Base-by-base conservation (phyloP, 2,113 vertebrate species). In the Fukomys damarensis region DNA sequence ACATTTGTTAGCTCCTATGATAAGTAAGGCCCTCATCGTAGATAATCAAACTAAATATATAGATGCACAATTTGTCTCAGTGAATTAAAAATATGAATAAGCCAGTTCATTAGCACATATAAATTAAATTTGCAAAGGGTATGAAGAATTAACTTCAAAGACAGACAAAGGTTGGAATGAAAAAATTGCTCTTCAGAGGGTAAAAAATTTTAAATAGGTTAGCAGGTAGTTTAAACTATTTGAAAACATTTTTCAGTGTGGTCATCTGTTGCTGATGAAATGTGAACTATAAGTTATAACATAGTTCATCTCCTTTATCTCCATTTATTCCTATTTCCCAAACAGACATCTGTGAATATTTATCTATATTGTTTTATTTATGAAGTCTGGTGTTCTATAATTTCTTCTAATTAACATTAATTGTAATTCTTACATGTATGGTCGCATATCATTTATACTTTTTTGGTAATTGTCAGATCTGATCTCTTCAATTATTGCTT, bases 321-420 rank as follows among this genome's bases (percentile, higher is more conserved):
- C 20, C n/a, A 30, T 9, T 8, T 0, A 1, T 13, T 4, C 28
- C 59, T 26, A 12, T 22, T 2, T 49, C 8, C 38, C 7, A 8
- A 17, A 4, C 5, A 12, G 28, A 63, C 1, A 30, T 41, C 19
- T 46, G 19, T 74, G 38, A 43, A 74, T 13, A 74, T n/a, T 28
- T 11, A 24, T 46, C 17, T 30, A 56, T 20, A 35, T 54, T 43
- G 20, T 77, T 76, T 61, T 72, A 16, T 61, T 63, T 77, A n/a
- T 72, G 17, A 66, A 56, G 0, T 86, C 11, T 80, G n/a, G n/a
- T n/a, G 14, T 76, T 93, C 11, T 88, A 74, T 63, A 63, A 46
- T 46, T 86, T 49, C 54, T 49, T 32, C 24, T 76, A 38, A 5
- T 52, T 90, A n/a, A 8, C 1, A 6, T 63, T 86, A 28, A 7